Percentiles rank a stretch among this genome's conserved stretches.
phyloP scores from a whole-genome alignment of 2,113 vertebrate genomes.

The Myotis davidii region DNA sequence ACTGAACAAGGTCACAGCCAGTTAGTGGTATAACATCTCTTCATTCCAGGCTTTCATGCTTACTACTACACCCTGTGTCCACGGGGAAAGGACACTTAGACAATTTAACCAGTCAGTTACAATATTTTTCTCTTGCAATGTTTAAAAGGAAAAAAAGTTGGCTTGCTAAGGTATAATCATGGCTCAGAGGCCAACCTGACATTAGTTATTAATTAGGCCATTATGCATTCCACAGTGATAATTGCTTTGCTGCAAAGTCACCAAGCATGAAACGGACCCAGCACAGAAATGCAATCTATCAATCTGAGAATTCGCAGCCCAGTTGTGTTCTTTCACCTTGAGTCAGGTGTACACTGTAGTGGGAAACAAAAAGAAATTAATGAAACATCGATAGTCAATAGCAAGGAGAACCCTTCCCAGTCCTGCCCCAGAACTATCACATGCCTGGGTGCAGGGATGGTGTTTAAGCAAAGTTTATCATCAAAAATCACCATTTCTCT shows the following conservation, averaged over 20 bases:
- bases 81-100: constrained; percentile 56
- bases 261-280: constrained; percentile 93
- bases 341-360: constrained; percentile 76
- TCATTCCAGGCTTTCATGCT: not conserved
- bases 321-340: constrained; percentile 91
- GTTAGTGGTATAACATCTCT: not conserved
- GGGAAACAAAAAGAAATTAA: constrained; percentile 74
- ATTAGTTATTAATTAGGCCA: constrained; percentile 99
- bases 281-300: constrained; percentile 93
- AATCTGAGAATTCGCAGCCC: constrained; percentile 83
- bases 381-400: not conserved
- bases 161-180: constrained; percentile 93
- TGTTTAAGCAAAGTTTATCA: not conserved
- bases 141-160: constrained; percentile 86
- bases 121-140: constrained; percentile 89
- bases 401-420: not conserved
- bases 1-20: not conserved
- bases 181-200: constrained; percentile 96
- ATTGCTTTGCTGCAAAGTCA: constrained; percentile 99
- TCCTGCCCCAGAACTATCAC: not conserved
- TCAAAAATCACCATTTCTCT: constrained; percentile 8
- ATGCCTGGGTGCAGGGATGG: not conserved
- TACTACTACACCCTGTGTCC: not conserved
- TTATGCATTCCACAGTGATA: constrained; percentile 99
- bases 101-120: constrained; percentile 86